Base-by-base conservation (phyloP, 2,888 invertebrate species). In the Germaria angustata region DNA sequence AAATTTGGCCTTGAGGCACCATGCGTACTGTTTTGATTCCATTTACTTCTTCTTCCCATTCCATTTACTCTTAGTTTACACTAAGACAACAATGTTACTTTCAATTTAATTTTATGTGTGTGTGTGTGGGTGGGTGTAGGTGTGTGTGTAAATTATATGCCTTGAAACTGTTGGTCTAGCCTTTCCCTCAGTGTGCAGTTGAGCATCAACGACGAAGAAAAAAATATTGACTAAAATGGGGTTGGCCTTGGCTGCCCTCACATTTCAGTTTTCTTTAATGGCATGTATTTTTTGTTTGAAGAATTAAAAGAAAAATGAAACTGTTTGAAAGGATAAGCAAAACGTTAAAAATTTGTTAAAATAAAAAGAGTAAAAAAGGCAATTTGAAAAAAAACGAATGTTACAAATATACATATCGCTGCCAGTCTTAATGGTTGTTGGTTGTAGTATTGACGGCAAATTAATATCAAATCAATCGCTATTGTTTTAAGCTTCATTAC, bases 401-500 rank as follows among this genome's bases (percentile, higher is more conserved):
- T n/a, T n/a, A n/a, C n/a, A n/a, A n/a, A n/a, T n/a, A n/a, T n/a
- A n/a, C n/a, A n/a, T n/a, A n/a, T n/a, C n/a, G 9, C 4, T 65
- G 44, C 15, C 13, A 57, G 55, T 2, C 7, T 57, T 28, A 22
- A 6, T 15, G 6, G 66, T 7, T n/a, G 9, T 17, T 65, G 51
- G 20, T 9, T 1, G 53, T 66, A 17, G 22, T 57, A 44, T 55
- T 57, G 55, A 44, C n/a, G 9, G 2, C 3, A 41, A 49, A 59
- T 68, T 68, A 76, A 59, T 17, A 49, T 57, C 41, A 66, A 76
- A 68, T 20, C 68, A 32, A 76, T 68, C 20, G 34, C 20, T 13
- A 13, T 49, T 68, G 57, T 57, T 53, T 76, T 59, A 24, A 59
- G 68, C 76, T 76, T 57, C 76, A 68, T 59, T 76, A 68, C 66